Conservation (phyloP, 2,888 invertebrate genomes). For the Camptogramma bilineatum region DNA sequence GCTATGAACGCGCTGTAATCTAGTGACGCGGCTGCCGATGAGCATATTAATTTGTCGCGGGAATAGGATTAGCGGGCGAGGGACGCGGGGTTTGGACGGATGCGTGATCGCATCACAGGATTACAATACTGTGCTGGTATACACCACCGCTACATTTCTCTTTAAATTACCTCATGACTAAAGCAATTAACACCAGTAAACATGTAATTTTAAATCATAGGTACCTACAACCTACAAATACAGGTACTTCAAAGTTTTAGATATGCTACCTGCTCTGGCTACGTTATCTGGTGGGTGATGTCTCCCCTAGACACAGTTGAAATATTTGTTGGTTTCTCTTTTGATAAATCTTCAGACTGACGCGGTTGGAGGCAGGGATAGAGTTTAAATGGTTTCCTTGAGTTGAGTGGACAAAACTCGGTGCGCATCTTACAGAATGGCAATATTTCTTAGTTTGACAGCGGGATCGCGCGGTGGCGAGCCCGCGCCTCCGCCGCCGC, state of each 20-base stretch:
- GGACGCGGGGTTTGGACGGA: conserved; percentile 49
- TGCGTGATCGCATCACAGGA: conserved; percentile 64
- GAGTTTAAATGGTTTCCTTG: conserved; percentile 57
- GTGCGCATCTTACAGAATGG: conserved; percentile 55
- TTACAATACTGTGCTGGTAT: conserved; percentile 53
- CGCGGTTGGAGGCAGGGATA: conserved; percentile 43
- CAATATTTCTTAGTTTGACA: conserved; percentile 82
- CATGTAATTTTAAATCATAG: conserved; percentile 10
- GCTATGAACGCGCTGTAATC: conserved; percentile 82
- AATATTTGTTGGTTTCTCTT: conserved; percentile 7
- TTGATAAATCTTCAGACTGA: conserved; percentile 36
- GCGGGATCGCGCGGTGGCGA: conserved; percentile 62
- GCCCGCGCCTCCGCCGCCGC: conserved; percentile 56
- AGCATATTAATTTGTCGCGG: conserved; percentile 84
- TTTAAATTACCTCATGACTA: conserved; percentile 59
- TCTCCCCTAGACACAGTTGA: neutral
- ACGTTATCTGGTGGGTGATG: neutral
- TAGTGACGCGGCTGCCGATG: conserved; percentile 83
- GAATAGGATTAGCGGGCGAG: conserved; percentile 76
- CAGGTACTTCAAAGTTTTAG: neutral
- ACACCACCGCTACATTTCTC: conserved; percentile 52
- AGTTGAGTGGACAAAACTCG: conserved; percentile 57
- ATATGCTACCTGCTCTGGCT: neutral
- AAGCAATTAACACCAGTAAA: conserved; percentile 20
- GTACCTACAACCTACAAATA: no score